A percentile compares a stretch with the other conserved stretches of the same genome.
Evolutionary conservation across 2,113 vertebrate genomes (phyloP).

Genomic region (Oncorhynchus clarkii): DNA sequence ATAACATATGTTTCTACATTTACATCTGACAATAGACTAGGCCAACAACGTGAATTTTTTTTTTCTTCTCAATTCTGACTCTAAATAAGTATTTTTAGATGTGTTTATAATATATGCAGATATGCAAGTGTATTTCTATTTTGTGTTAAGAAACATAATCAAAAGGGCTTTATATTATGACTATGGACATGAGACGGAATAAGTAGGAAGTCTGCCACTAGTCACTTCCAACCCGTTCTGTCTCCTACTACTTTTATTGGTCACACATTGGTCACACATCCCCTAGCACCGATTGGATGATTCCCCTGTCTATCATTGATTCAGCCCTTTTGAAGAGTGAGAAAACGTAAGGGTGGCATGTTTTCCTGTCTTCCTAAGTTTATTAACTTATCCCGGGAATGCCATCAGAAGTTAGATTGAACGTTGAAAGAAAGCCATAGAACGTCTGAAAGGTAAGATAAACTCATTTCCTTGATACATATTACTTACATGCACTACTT

Average conservation of each 20-base stretch:
- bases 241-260: background rate
- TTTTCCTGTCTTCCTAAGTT: slow-evolving; percentile 47
- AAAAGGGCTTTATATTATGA: too few species aligned
- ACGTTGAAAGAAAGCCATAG: background rate
- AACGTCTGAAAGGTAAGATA: slow-evolving; percentile 8
- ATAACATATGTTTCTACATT: too few species aligned
- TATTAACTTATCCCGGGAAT: slow-evolving; percentile 33
- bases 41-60: too few species aligned
- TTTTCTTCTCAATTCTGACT: too few species aligned
- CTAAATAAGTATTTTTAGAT: too few species aligned
- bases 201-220: too few species aligned
- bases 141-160: too few species aligned
- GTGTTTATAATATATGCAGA: too few species aligned
- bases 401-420: slow-evolving; percentile 6
- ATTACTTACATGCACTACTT: background rate
- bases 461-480: background rate
- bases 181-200: too few species aligned
- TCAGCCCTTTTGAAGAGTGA: background rate
- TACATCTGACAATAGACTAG: too few species aligned
- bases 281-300: slow-evolving; percentile 36
- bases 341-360: background rate
- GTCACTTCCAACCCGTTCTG: too few species aligned
- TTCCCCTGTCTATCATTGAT: slow-evolving; percentile 34
- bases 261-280: background rate
- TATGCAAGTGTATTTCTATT: too few species aligned